phyloP scores from a whole-genome alignment of 92 coral and sea anemone species.

The Parazoanthus atlanticus region DNA sequence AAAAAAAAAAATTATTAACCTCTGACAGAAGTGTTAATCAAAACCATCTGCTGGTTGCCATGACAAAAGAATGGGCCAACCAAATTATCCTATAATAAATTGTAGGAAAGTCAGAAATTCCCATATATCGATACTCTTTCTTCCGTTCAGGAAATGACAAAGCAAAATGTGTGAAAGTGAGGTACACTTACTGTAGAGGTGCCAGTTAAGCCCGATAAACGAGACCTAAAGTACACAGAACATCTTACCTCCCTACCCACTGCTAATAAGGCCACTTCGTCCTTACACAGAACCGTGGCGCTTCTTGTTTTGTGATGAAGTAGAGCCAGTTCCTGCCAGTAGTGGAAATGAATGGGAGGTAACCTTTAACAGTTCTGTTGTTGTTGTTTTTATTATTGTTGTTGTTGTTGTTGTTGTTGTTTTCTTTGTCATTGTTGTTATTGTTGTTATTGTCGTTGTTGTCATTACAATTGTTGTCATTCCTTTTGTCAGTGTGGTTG shows the following conservation, averaged over 20 bases:
- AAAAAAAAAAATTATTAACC: too few species aligned
- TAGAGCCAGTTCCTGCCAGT: conserved; percentile 77
- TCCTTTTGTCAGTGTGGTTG: too few species aligned
- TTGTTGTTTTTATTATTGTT: too few species aligned
- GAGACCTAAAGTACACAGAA: too few species aligned
- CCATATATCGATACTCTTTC: too few species aligned
- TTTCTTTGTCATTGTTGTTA: too few species aligned
- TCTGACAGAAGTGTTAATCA: too few species aligned
- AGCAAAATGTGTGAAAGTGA: not conserved
- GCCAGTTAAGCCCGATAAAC: not conserved
- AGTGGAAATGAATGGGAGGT: not conserved
- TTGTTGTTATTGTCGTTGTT: too few species aligned
- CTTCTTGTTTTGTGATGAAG: conserved; percentile 87
- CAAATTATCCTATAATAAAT: not conserved
- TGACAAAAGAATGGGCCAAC: not conserved
- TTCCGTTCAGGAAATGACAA: not conserved
- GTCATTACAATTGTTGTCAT: too few species aligned
- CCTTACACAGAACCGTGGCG: conserved; percentile 91
- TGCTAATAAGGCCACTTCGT: conserved; percentile 87
- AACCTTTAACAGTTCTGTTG: too few species aligned
- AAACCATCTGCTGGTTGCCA: too few species aligned
- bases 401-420: too few species aligned
- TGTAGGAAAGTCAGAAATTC: not conserved
- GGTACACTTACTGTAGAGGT: not conserved
- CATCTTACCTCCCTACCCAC: conserved; percentile 82